Conservation (phyloP, 64 coral and sea anemone genomes). For the Stichodactyla helianthus region DNA sequence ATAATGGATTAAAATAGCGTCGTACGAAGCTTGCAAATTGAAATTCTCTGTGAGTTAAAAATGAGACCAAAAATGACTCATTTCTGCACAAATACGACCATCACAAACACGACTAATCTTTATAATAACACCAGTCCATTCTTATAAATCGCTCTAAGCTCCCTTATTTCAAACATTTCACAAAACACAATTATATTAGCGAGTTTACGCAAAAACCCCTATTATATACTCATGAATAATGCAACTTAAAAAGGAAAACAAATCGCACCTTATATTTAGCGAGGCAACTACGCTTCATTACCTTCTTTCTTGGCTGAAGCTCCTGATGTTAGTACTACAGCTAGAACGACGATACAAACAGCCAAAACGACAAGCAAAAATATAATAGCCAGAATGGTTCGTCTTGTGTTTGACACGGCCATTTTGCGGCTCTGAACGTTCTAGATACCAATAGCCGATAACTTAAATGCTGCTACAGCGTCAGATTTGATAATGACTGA, state of each 20-base stretch:
- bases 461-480: not conserved
- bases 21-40: too few relatives aligned
- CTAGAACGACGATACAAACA: not conserved
- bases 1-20: not conserved
- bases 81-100: too few relatives aligned
- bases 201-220: not conserved
- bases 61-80: too few relatives aligned
- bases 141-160: too few relatives aligned
- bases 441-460: not conserved
- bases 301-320: not conserved
- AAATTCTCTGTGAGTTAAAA: too few relatives aligned
- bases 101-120: too few relatives aligned
- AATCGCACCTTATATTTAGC: not conserved
- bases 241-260: not conserved
- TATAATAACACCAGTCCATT: too few relatives aligned
- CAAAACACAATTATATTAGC: not conserved
- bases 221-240: not conserved
- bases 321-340: not conserved
- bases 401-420: not conserved
- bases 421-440: not conserved
- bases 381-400: not conserved
- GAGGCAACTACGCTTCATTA: not conserved
- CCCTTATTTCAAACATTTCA: too few relatives aligned
- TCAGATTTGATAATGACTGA: not conserved
- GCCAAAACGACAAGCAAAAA: conserved; percentile 11